phyloP scores from a whole-genome alignment of 2,888 invertebrate genomes.

The Drosophila anceps region DNA sequence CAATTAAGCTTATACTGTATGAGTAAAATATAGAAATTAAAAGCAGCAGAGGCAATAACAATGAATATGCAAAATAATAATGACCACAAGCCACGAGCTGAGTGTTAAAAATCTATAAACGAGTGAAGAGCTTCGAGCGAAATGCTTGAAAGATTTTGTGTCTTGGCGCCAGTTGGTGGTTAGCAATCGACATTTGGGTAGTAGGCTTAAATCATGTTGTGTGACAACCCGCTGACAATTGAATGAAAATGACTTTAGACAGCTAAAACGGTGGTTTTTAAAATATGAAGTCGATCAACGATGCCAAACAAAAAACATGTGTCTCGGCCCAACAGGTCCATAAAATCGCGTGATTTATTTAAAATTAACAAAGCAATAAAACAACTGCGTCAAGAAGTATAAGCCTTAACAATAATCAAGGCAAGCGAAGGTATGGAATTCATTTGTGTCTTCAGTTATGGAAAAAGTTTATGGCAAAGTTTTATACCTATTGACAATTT shows the following conservation, averaged over 20 bases:
- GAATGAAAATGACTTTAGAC: slow-evolving; percentile 33
- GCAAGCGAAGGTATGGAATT: not conserved
- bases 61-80: slow-evolving; percentile 36
- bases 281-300: slow-evolving; percentile 33
- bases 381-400: slow-evolving; percentile 52
- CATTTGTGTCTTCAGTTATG: not conserved
- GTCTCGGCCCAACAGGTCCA: slow-evolving; percentile 26
- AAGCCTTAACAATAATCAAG: slow-evolving; percentile 46
- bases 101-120: slow-evolving; percentile 71
- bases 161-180: slow-evolving; percentile 60
- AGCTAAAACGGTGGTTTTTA: slow-evolving; percentile 48
- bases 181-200: slow-evolving; percentile 35
- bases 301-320: slow-evolving; percentile 8
- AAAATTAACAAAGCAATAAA: slow-evolving; percentile 77
- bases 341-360: slow-evolving; percentile 70
- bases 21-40: no score
- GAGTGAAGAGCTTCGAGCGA: slow-evolving; percentile 21
- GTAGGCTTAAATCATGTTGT: slow-evolving; percentile 66
- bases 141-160: slow-evolving; percentile 11
- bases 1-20: no score
- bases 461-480: not conserved
- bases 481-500: not conserved
- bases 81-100: slow-evolving; percentile 53
- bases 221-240: slow-evolving; percentile 79
- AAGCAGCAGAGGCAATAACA: not conserved